phyloP scores from a whole-genome alignment of 2,888 invertebrate genomes.

The Ommatoiulus sabulosus region DNA sequence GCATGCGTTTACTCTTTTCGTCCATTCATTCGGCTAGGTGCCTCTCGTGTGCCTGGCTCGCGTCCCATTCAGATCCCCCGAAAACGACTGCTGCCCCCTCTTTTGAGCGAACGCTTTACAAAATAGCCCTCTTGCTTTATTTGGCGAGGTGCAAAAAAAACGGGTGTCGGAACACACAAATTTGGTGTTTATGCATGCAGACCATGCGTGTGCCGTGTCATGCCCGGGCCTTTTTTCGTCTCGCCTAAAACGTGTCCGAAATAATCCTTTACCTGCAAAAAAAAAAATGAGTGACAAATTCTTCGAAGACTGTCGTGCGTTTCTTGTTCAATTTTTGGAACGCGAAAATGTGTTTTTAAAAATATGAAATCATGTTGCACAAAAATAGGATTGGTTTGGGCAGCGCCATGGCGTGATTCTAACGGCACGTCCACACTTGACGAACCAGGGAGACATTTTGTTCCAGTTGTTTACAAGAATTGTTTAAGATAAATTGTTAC shows the following conservation, averaged over 20 bases:
- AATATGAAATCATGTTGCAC: no score
- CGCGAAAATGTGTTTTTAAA: no score
- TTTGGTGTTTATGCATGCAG: not conserved
- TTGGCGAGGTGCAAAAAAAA: not conserved
- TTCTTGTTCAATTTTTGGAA: no score
- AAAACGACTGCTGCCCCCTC: constrained; percentile 26
- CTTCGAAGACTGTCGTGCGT: no score
- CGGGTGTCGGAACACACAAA: not conserved
- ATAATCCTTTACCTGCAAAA: constrained; percentile 1
- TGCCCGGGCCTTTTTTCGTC: not conserved
- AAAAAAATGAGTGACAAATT: not conserved
- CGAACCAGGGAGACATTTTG: no score
- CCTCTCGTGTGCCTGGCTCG: constrained; percentile 33
- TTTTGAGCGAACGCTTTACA: not conserved
- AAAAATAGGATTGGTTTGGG: no score
- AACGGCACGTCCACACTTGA: no score
- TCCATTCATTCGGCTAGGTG: constrained; percentile 19
- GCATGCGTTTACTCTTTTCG: not conserved
- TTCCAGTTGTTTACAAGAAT: no score
- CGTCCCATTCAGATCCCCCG: constrained; percentile 9
- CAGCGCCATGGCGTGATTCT: no score
- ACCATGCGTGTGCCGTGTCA: not conserved
- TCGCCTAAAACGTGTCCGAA: not conserved
- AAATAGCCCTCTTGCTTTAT: constrained; percentile 7
- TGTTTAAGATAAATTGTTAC: no score